These are phyloP conservation scores for Acromyrmex heyeri DNA, from an alignment of 1,140 invertebrate species.

Conservation along the genomic window DNA sequence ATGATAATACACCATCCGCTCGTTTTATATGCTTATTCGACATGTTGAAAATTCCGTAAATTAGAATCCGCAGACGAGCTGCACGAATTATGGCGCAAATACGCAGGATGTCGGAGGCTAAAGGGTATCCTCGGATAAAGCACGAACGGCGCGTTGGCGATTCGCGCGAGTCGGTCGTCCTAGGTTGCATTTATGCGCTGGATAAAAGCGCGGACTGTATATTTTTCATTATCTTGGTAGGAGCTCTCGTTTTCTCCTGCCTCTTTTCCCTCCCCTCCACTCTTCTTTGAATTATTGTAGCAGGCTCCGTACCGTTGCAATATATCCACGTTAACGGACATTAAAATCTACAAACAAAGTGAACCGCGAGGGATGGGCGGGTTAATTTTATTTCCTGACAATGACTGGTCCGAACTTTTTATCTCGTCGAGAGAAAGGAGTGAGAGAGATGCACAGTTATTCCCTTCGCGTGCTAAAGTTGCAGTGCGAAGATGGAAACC, in stretches of 20 bases:
- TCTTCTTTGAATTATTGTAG: slow-evolving; percentile 59
- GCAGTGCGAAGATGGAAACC: slow-evolving; percentile 18
- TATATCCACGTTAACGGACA: slow-evolving; percentile 64
- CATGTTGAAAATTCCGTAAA: slow-evolving; percentile 48
- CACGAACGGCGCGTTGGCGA: slow-evolving; percentile 54
- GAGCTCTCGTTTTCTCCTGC: slow-evolving; percentile 41
- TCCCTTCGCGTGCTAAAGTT: slow-evolving; percentile 40
- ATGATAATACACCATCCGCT: slow-evolving; percentile 13
- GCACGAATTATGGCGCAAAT: slow-evolving; percentile 56
- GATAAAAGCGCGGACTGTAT: slow-evolving; percentile 61
- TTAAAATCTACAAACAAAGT: slow-evolving; percentile 65
- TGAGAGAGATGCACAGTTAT: neutral
- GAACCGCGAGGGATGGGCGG: slow-evolving; percentile 45
- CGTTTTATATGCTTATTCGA: slow-evolving; percentile 47
- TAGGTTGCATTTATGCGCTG: slow-evolving; percentile 50
- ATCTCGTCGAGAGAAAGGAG: slow-evolving; percentile 26
- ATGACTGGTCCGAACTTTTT: slow-evolving; percentile 61
- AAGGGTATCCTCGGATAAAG: slow-evolving; percentile 44
- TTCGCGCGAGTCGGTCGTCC: slow-evolving; percentile 34
- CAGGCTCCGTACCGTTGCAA: slow-evolving; percentile 34
- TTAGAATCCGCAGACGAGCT: slow-evolving; percentile 48
- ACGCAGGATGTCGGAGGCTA: slow-evolving; percentile 38
- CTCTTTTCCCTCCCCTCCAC: neutral
- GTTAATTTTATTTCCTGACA: slow-evolving; percentile 63
- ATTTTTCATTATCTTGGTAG: slow-evolving; percentile 61